Base-by-base conservation (phyloP, 1,140 invertebrate species). In the Lucilia cuprina region DNA sequence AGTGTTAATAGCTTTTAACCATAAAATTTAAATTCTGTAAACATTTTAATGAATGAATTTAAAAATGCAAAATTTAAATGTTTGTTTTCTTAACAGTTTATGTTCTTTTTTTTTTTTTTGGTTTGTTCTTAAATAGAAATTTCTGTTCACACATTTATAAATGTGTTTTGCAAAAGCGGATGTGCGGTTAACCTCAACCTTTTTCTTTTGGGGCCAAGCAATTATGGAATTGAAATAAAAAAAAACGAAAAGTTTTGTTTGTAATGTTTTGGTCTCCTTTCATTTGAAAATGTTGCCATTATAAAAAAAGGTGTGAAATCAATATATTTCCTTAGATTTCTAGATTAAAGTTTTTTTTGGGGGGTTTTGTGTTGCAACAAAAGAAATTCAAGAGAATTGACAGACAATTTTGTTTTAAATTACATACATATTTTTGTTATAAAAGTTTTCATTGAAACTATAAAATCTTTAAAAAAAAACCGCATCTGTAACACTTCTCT, bases 261-360 rank as follows among this genome's bases (percentile, higher is more conserved):
- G n/a, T 60, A n/a, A 5, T n/a, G 14, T 60, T 60, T 30, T 60
- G 14, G 3, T 60, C 14, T 17, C 5, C 7, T 19, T 70, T 19
- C 65, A 25, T 21, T 30, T 70, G 5, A 70, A 55, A 55, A 13
- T 55, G 50, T 55, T 55, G 13, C 50, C 50, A 21, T 70, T 70
- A 70, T n/a, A 25, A 70, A 70, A 25, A 70, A 70, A 70, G 65
- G 65, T 70, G 65, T 70, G 65, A 70, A 70, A 25, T 70, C n/a
- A 70, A 70, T 70, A 25, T 5, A 21, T 70, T 70, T 70, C 65
- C 65, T 55, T 55, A 2, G 50, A 55, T 55, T 55, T 55, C 10
- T 12, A 55, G 50, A 17, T 55, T 14, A 7, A 41, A 41, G 41
- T 41, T 41, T 41, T 41, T 41, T 7, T 41, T 41, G 2, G 1